Percentiles rank a stretch among this genome's conserved stretches.
phyloP scores from a whole-genome alignment of 1,140 invertebrate genomes.

The Bombus cullumanus region DNA sequence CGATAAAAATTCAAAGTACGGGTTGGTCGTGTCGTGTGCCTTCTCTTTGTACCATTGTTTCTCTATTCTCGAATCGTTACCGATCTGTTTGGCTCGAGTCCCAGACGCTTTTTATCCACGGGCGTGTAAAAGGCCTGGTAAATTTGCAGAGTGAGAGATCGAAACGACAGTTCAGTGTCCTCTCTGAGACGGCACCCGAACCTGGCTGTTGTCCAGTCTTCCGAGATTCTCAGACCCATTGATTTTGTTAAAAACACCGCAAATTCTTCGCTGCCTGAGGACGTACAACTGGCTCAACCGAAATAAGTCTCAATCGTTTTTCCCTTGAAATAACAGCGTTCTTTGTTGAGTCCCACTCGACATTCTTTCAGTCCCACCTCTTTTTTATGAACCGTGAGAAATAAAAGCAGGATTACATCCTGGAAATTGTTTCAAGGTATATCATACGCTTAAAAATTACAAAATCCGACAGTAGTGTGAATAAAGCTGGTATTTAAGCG shows the following conservation, averaged over 20 bases:
- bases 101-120: constrained; percentile 39
- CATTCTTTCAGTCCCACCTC: no score
- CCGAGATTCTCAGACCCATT: constrained; percentile 48
- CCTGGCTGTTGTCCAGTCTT: constrained; percentile 63
- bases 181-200: constrained; percentile 43
- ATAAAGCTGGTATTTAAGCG: no score
- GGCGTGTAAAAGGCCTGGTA: constrained; percentile 60
- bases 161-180: constrained; percentile 41
- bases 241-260: constrained; percentile 60
- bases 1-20: constrained; percentile 15
- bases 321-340: neutral
- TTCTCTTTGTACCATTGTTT: constrained; percentile 29
- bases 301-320: neutral
- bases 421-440: no score
- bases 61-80: constrained; percentile 19
- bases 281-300: constrained; percentile 7
- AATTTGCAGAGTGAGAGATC: constrained; percentile 51
- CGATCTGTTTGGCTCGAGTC: constrained; percentile 55
- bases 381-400: no score
- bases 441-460: no score
- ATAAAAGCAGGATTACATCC: no score
- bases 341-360: no score
- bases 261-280: constrained; percentile 36
- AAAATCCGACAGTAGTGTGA: no score
- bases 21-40: neutral